Percentiles rank a stretch among this genome's conserved stretches.
Evolutionary conservation across 2,797 vertebrate species (phyloP).

Genomic region (Pteropus rufus): DNA sequence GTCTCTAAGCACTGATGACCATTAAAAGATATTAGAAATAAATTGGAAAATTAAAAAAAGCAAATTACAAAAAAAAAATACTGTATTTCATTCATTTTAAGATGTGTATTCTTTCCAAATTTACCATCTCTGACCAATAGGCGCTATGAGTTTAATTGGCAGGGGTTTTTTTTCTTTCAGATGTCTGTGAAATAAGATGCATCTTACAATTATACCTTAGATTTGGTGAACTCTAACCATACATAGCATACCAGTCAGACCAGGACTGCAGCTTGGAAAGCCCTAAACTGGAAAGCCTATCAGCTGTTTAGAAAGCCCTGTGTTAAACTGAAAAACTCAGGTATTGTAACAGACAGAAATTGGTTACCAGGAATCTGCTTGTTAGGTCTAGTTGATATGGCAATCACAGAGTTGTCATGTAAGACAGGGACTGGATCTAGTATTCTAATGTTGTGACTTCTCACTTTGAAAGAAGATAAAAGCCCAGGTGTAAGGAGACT

Average conservation of each 20-base stretch:
- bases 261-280: background rate
- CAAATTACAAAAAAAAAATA: background rate
- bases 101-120: background rate
- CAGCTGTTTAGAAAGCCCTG: background rate
- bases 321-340: background rate
- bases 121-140: background rate
- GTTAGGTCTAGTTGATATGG: constrained; percentile 29
- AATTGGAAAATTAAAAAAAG: background rate
- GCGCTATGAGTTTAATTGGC: background rate
- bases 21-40: background rate
- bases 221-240: background rate
- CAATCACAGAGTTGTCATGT: constrained; percentile 1
- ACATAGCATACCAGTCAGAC: background rate
- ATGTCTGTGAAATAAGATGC: background rate
- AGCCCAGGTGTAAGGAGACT: background rate
- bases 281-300: background rate
- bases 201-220: background rate
- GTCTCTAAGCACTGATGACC: background rate
- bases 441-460: background rate
- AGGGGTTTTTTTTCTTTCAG: background rate
- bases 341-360: background rate
- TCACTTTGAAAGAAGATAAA: background rate
- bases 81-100: background rate
- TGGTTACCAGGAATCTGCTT: background rate
- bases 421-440: background rate